These are phyloP conservation scores for Phrynocephalus guinanensis DNA, from an alignment of 2,797 vertebrate species.

Conservation along the genomic window DNA sequence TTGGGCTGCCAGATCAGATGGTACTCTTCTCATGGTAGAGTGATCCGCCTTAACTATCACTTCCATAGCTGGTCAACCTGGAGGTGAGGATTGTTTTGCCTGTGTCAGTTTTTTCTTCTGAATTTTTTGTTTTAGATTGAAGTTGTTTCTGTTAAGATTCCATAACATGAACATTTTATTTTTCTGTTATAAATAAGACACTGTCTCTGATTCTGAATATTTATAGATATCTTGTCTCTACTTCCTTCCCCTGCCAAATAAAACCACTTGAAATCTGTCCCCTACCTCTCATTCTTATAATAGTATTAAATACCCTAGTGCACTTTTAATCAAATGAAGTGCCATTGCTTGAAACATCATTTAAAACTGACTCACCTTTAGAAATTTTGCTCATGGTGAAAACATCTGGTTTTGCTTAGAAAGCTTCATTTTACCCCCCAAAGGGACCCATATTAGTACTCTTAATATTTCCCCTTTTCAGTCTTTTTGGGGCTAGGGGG, in stretches of 20 bases:
- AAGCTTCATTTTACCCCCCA: background rate
- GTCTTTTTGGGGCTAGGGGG: background rate
- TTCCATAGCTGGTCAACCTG: background rate
- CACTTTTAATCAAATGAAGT: constrained; percentile 3
- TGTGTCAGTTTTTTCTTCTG: background rate
- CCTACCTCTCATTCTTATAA: constrained; percentile 9
- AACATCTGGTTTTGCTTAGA: constrained; percentile 25
- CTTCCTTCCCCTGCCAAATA: background rate
- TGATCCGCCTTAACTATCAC: background rate
- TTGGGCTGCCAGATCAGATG: background rate
- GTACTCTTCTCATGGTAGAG: background rate
- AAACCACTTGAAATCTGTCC: background rate
- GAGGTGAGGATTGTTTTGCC: background rate
- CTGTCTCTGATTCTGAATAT: constrained; percentile 1
- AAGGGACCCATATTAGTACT: background rate
- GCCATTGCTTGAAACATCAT: constrained; percentile 9
- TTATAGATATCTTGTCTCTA: background rate
- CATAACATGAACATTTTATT: background rate
- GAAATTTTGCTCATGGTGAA: constrained; percentile 3
- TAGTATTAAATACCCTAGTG: constrained; percentile 1
- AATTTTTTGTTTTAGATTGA: background rate
- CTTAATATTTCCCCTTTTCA: background rate
- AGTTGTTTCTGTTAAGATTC: background rate
- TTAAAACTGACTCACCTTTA: constrained; percentile 26
- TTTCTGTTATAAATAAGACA: constrained; percentile 9